phyloP scores from a whole-genome alignment of 2,797 vertebrate species.

The Discoglossus pictus region DNA sequence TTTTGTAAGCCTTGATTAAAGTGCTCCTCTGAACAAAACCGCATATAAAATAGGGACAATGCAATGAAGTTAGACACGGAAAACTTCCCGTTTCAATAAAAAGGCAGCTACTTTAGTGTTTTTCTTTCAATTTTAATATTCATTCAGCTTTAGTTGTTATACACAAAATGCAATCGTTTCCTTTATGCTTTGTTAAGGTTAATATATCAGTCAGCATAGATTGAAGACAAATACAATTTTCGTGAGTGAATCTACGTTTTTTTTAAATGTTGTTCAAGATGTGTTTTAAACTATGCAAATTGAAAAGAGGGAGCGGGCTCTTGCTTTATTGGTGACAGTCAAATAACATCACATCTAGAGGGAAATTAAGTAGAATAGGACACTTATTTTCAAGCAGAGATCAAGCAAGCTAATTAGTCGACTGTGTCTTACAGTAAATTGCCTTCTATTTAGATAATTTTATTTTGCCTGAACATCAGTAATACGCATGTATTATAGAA shows the following conservation, averaged over 20 bases:
- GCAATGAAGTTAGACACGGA: constrained; percentile 17
- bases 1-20: constrained; percentile 11
- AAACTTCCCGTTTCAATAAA: constrained; percentile 16
- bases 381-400: constrained; percentile 38
- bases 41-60: constrained; percentile 20
- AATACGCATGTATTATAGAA: constrained; percentile 19
- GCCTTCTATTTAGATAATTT: constrained; percentile 35
- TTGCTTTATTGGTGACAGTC: constrained; percentile 47
- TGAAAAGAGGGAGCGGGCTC: constrained; percentile 33
- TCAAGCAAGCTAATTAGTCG: constrained; percentile 39
- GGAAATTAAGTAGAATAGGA: constrained; percentile 45
- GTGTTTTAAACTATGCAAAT: constrained; percentile 45
- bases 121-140: constrained; percentile 30
- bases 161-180: constrained; percentile 24
- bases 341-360: constrained; percentile 48
- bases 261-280: constrained; percentile 37
- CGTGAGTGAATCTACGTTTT: constrained; percentile 38
- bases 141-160: constrained; percentile 24
- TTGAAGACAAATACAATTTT: constrained; percentile 33
- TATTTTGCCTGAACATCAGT: constrained; percentile 42
- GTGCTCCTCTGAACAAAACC: constrained; percentile 10
- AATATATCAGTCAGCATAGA: constrained; percentile 36
- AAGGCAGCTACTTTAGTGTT: constrained; percentile 11
- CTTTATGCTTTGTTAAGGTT: constrained; percentile 29
- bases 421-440: constrained; percentile 41